These are phyloP conservation scores for Candoia aspera DNA, from an alignment of 2,113 vertebrate genomes.

Conservation along the genomic window DNA sequence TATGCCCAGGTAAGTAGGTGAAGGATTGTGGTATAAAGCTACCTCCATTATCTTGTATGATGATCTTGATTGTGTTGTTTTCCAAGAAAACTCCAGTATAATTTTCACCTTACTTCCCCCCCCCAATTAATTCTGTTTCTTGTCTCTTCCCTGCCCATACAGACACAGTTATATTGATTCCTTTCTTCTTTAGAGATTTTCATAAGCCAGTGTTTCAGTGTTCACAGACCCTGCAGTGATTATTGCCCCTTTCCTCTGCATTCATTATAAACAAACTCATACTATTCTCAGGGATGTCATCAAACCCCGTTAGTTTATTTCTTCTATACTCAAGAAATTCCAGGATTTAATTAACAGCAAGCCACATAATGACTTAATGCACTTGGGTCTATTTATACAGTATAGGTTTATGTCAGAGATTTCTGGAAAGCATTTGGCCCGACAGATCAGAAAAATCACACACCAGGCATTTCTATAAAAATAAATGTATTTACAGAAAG, in stretches of 20 bases:
- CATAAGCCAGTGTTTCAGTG: neutral
- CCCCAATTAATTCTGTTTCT: neutral
- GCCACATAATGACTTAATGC: neutral
- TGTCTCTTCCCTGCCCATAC: neutral
- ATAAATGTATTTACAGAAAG: no score
- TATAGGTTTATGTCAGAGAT: no score
- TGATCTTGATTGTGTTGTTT: neutral
- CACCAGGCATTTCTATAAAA: no score
- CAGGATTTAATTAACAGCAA: neutral
- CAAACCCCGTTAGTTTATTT: neutral
- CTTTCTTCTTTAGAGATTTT: neutral
- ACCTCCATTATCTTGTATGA: neutral
- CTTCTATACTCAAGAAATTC: neutral
- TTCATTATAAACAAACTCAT: neutral
- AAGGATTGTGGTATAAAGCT: neutral
- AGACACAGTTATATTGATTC: neutral
- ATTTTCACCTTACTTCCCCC: neutral
- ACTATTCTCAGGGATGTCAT: neutral
- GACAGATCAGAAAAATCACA: no score
- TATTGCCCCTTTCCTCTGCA: neutral
- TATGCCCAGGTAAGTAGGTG: neutral
- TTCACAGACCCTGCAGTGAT: constrained; percentile 7
- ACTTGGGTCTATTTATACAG: neutral
- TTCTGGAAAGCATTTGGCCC: no score
- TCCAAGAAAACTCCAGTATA: neutral